phyloP scores from a whole-genome alignment of 2,888 invertebrate genomes.

The Atrina japonica region DNA sequence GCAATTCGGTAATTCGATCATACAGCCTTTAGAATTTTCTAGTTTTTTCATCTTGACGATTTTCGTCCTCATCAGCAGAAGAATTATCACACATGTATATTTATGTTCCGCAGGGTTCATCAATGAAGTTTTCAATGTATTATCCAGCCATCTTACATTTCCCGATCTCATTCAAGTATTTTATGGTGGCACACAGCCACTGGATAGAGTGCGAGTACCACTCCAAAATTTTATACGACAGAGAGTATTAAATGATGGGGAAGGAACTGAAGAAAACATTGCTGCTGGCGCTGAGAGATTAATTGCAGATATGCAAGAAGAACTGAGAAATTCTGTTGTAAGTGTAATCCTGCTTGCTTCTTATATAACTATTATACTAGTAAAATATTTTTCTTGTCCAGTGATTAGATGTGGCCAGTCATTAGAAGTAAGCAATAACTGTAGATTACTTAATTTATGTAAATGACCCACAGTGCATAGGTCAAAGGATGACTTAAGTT shows the following conservation, averaged over 20 bases:
- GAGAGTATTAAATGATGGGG: slow-evolving; percentile 81
- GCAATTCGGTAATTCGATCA: too few relatives aligned
- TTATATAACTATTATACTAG: neutral
- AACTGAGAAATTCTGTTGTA: slow-evolving; percentile 81
- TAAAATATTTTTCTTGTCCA: neutral
- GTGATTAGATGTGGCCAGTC: too few relatives aligned
- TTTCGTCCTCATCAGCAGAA: too few relatives aligned
- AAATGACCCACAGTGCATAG: too few relatives aligned
- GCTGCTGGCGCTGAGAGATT: slow-evolving; percentile 81
- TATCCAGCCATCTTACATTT: slow-evolving; percentile 79
- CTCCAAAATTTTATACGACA: slow-evolving; percentile 82
- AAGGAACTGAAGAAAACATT: slow-evolving; percentile 80
- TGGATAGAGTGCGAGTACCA: slow-evolving; percentile 81
- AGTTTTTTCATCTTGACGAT: too few relatives aligned
- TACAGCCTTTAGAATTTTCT: too few relatives aligned
- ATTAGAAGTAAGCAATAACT: too few relatives aligned
- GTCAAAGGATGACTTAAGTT: too few relatives aligned
- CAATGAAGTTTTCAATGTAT: slow-evolving; percentile 72
- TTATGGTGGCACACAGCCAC: slow-evolving; percentile 80
- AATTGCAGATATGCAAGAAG: slow-evolving; percentile 80
- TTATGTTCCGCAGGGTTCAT: slow-evolving; percentile 71
- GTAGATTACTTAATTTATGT: too few relatives aligned
- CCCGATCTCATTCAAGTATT: slow-evolving; percentile 80
- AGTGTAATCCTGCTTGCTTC: slow-evolving; percentile 44
- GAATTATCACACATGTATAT: too few relatives aligned